These are phyloP conservation scores for Orchesella flavescens DNA, from an alignment of 2,888 invertebrate species.

Conservation along the genomic window DNA sequence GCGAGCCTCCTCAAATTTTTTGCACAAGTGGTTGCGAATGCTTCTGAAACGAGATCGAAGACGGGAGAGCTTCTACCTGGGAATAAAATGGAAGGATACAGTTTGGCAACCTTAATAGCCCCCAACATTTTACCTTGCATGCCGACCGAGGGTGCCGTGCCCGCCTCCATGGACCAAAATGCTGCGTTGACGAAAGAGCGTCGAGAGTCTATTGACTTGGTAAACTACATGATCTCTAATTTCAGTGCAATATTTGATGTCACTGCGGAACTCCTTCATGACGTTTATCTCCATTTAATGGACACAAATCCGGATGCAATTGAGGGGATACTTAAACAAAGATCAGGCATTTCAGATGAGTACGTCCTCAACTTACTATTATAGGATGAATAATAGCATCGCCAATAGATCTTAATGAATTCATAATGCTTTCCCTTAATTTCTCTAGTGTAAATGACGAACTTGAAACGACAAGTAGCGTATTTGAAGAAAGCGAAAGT, in stretches of 20 bases:
- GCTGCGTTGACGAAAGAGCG: slow-evolving; percentile 83
- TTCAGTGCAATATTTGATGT: slow-evolving; percentile 82
- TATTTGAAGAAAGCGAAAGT: slow-evolving; percentile 74
- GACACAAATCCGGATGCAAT: slow-evolving; percentile 88
- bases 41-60: slow-evolving; percentile 80
- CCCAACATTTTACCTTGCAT: slow-evolving; percentile 92
- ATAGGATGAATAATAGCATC: background rate
- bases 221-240: slow-evolving; percentile 84
- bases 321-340: slow-evolving; percentile 77
- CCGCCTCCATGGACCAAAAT: slow-evolving; percentile 72
- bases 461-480: slow-evolving; percentile 74
- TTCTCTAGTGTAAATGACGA: slow-evolving; percentile 75
- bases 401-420: background rate
- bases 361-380: slow-evolving; percentile 72
- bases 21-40: slow-evolving; percentile 83
- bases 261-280: slow-evolving; percentile 84
- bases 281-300: slow-evolving; percentile 88
- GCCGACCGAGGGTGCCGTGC: slow-evolving; percentile 76
- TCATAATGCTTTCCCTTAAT: background rate
- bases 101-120: slow-evolving; percentile 93
- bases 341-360: slow-evolving; percentile 74
- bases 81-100: slow-evolving; percentile 95
- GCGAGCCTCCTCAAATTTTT: slow-evolving; percentile 88
- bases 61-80: slow-evolving; percentile 80
- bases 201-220: slow-evolving; percentile 91